Percentiles rank a stretch among this genome's conserved stretches.
Conservation (phyloP, 2,113 vertebrate species). For the Danio rerio region GRCz12tu NC_133178.1:30149501-30150000, state of each 20-base stretch:
- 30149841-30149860: constrained; percentile 1
- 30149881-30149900: background rate
- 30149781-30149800: constrained; percentile 8
- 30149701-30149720: constrained; percentile 60
- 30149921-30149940: constrained; percentile 5
- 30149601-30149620: background rate
- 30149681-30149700: constrained; percentile 56
- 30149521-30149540: background rate
- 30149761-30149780: constrained; percentile 11
- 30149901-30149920: background rate
- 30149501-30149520: background rate
- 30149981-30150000: background rate
- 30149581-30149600: background rate
- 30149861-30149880: constrained; percentile 6
- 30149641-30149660: background rate
- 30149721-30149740: constrained; percentile 52
- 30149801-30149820: constrained; percentile 34
- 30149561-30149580: background rate
- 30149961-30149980: constrained; percentile 1
- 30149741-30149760: constrained; percentile 53
- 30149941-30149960: constrained; percentile 17
- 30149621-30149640: background rate
- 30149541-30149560: background rate
- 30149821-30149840: constrained; percentile 29
- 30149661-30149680: constrained; percentile 18